Evolutionary conservation across 2,797 vertebrate genomes (phyloP).

Genomic region (Amblyraja radiata): DNA sequence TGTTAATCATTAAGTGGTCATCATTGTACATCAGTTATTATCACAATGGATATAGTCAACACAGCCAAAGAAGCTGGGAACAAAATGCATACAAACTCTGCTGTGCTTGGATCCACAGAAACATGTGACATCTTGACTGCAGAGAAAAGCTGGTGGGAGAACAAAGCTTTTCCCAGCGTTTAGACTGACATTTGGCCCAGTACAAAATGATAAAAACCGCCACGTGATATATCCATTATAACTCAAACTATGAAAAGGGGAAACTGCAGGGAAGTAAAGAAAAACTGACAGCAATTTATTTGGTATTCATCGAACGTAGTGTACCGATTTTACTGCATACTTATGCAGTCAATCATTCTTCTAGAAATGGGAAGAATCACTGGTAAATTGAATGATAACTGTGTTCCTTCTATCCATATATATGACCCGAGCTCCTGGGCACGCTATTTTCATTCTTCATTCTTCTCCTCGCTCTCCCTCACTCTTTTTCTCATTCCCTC

Average conservation of each 20-base stretch:
- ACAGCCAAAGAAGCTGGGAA: neutral
- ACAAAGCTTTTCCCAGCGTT: neutral
- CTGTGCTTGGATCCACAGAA: neutral
- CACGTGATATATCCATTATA: neutral
- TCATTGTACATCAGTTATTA: neutral
- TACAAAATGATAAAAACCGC: neutral
- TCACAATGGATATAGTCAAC: neutral
- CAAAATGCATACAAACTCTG: neutral
- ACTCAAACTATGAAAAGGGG: neutral
- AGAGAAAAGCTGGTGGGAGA: neutral
- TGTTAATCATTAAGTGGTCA: neutral
- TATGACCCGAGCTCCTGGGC: neutral
- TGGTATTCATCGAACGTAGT: neutral
- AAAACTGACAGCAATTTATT: slow-evolving; percentile 12
- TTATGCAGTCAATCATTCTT: neutral
- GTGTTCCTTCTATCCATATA: neutral
- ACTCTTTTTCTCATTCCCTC: neutral
- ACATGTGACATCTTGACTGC: neutral
- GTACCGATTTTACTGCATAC: neutral
- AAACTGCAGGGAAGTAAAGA: neutral
- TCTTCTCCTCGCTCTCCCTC: too few relatives aligned
- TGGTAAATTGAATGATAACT: neutral
- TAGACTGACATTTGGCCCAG: neutral
- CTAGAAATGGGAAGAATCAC: neutral
- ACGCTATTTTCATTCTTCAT: neutral